phyloP scores from a whole-genome alignment of 2,888 invertebrate genomes.

The Proisotoma minuta region DNA sequence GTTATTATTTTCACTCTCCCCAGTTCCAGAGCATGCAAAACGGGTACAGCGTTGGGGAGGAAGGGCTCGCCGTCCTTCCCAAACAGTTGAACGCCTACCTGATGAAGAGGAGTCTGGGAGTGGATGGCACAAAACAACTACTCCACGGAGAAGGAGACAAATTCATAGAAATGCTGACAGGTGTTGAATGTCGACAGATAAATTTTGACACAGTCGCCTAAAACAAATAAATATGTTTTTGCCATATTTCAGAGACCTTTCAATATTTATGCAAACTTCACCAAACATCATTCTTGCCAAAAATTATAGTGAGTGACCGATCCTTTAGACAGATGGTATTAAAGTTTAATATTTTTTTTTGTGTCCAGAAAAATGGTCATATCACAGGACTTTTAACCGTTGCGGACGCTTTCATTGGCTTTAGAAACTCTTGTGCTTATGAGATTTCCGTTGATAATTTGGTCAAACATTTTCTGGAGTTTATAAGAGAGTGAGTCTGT shows the following conservation, averaged over 20 bases:
- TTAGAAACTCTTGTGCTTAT: conserved; percentile 3
- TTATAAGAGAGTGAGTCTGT: not conserved
- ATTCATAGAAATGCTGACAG: not conserved
- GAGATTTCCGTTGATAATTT: not conserved
- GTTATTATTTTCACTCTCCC: too few species aligned
- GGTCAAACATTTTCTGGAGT: not conserved
- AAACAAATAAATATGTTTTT: not conserved
- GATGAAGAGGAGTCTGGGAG: not conserved
- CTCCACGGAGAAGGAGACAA: conserved; percentile 1
- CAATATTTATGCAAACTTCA: not conserved
- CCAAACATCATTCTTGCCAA: not conserved
- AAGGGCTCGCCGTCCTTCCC: not conserved
- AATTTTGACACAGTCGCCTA: too few species aligned
- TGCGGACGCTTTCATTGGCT: not conserved
- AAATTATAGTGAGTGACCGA: too few species aligned
- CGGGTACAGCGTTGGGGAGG: not conserved
- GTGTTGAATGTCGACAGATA: too few species aligned
- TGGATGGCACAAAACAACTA: not conserved
- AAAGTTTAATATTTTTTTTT: too few species aligned
- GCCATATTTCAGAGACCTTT: not conserved
- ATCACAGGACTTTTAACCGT: not conserved
- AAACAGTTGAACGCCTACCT: not conserved
- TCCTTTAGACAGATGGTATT: too few species aligned
- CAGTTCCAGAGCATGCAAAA: conserved; percentile 7
- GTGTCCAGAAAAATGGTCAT: not conserved